phyloP scores from a whole-genome alignment of 2,797 vertebrate genomes.

The Propithecus deckenii region DNA sequence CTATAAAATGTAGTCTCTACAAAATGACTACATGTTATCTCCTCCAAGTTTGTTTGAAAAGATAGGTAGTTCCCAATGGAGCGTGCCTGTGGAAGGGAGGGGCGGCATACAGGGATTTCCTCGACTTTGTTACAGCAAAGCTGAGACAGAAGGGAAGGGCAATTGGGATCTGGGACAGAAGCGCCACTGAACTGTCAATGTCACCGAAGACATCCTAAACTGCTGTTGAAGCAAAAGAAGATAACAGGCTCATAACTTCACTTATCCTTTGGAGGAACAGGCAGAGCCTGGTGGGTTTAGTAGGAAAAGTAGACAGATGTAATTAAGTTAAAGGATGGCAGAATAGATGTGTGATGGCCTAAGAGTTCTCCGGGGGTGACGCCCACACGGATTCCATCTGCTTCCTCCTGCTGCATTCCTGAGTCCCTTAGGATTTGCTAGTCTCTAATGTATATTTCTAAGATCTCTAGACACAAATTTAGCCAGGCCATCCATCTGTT shows the following conservation, averaged over 20 bases:
- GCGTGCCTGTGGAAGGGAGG: neutral
- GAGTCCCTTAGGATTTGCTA: neutral
- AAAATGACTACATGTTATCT: neutral
- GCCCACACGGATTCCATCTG: neutral
- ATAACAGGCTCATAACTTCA: neutral
- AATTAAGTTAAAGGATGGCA: conserved; percentile 25
- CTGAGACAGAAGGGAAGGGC: neutral
- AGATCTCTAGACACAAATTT: neutral
- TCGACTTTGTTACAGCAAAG: neutral
- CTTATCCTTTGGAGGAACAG: neutral
- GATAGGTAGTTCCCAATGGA: neutral
- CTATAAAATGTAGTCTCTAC: neutral
- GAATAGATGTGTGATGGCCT: neutral
- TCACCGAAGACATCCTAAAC: neutral
- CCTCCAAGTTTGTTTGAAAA: neutral
- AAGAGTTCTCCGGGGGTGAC: neutral
- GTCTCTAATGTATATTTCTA: neutral
- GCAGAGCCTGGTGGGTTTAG: neutral
- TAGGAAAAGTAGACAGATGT: neutral
- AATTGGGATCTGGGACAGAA: neutral
- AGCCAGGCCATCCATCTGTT: neutral
- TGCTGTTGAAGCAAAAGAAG: neutral
- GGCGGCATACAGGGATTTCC: neutral
- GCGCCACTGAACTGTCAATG: neutral
- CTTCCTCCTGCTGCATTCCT: neutral